Percentiles rank a stretch among this genome's conserved stretches.
Conservation (phyloP, 1,140 invertebrate species). For the Caenorhabditis inopinata region DNA sequence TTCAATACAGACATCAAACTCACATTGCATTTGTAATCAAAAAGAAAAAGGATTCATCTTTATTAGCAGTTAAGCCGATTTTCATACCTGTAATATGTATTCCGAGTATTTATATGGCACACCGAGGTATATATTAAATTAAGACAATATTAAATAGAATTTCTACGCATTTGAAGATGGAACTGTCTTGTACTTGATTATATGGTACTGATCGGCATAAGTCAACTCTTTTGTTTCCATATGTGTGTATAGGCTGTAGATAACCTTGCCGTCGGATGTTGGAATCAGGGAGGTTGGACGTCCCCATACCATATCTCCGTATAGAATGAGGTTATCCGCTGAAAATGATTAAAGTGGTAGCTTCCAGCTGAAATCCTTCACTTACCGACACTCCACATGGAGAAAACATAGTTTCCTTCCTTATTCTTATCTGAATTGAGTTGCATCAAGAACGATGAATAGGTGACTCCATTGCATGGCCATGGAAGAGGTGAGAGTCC, state of each 20-base stretch:
- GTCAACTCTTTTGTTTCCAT: conserved; percentile 49
- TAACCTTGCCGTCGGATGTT: conserved; percentile 16
- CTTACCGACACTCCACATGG: conserved; percentile 42
- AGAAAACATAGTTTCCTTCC: conserved; percentile 41
- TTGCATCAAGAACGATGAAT: conserved; percentile 30
- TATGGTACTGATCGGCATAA: conserved; percentile 1
- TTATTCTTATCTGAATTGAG: conserved; percentile 32
- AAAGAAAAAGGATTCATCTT: not conserved
- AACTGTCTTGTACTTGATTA: conserved; percentile 1
- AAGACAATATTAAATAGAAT: not conserved
- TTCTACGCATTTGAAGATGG: not conserved
- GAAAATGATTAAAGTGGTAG: not conserved
- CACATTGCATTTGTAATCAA: not conserved
- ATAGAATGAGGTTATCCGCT: conserved; percentile 41
- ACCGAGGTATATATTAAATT: not conserved
- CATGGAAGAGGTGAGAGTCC: conserved; percentile 12
- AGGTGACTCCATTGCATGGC: conserved; percentile 10
- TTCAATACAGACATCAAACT: not conserved
- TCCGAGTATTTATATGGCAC: conserved; percentile 28
- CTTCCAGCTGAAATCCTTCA: not conserved
- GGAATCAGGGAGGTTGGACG: conserved; percentile 33
- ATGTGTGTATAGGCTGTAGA: conserved; percentile 40
- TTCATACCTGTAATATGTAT: conserved; percentile 7
- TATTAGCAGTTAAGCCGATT: not conserved
- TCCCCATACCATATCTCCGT: conserved; percentile 43